Base-by-base conservation (phyloP, 2,888 invertebrate species). In the Euphydryas editha region DNA sequence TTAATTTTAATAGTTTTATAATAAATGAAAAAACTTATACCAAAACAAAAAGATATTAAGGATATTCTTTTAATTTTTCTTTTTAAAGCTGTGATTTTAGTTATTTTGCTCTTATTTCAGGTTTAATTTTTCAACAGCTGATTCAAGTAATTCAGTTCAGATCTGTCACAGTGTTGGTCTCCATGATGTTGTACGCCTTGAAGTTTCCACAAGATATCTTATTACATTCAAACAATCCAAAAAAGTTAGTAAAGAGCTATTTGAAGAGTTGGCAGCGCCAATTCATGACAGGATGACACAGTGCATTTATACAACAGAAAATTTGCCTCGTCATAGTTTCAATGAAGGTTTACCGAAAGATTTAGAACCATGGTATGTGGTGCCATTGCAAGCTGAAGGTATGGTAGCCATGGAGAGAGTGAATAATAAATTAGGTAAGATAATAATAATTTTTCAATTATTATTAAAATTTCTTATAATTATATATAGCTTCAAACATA, bases 91-190 rank as follows among this genome's bases (percentile, higher is more conserved):
- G 4, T 39, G 39, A 39, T 39, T 11, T 36, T 36, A 44, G 44
- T 37, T 37, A 13, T n/a, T 30, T 37, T 24, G 11, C 4, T 21
- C 20, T 5, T 51, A 37, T 86, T 89, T 73, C 82, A 96, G 98
- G 75, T 95, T 98, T 76, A 98, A 98, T 87, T 99, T 99, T 85
- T 98, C 98, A 17, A 99, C 99, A 46, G 96, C 99, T 0, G 97
- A 97, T 84, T 99, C 98, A 0, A 99, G 98, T 74, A 99, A 99
- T 89, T 98, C 98, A 36, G 97, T 99, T 0, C 98, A 98, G 61
- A 99, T 99, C 75, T 98, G 98, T 82, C 95, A 95, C 72, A 96
- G 97, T 76, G 94, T 98, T 54, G 97, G 97, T 2, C 87, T 99
- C 39, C 87, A 89, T 47, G 94, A 95, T 82, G 94, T 99, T 5